Base-by-base conservation (phyloP, 2,113 vertebrate species). In the Cyrtonyx montezumae region DNA sequence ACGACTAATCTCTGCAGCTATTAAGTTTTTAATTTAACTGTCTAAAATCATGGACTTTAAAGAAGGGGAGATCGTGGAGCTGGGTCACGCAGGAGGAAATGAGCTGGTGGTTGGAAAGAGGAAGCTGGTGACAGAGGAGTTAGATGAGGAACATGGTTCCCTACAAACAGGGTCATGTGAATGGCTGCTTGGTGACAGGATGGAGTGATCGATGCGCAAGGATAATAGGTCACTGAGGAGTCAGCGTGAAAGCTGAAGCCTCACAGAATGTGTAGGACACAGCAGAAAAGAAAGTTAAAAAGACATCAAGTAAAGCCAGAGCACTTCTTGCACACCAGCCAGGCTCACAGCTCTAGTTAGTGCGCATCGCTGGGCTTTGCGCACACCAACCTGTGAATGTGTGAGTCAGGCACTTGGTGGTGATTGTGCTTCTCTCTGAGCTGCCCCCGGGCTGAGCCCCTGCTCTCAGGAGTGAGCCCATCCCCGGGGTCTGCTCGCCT, bases 141-240 rank as follows among this genome's bases (percentile, higher is more conserved):
- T 53, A 30, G 86, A 78, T 63, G 53, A 94, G 83, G 88, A 87
- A 17, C 53, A 63, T 0, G 1, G 76, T 71, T 93, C 73, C 74
- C 53, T 80, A 43, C 67, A 63, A 77, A 77, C 59, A 48, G 46
- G 81, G 91, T 89, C 89, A 23, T 87, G 65, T 84, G 88, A 90
- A 88, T 71, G 77, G 40, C 82, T 84, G 34, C 55, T 45, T 81
- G 82, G 76, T 93, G 94, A 84, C 79, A 93, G 88, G 69, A 62
- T 25, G 43, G 89, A 79, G 69, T 91, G 84, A 86, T 92, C 2
- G 37, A 80, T 74, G 58, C 83, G 61, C 49, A 56, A 32, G 73
- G 61, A 87, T 85, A 87, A 78, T 59, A 75, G 79, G 82, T 81
- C 91, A 65, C 84, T 75, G 43, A 61, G 76, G 79, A 93, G 43